Conservation (phyloP, 92 coral and sea anemone genomes). For the Paragorgia papillata region DNA sequence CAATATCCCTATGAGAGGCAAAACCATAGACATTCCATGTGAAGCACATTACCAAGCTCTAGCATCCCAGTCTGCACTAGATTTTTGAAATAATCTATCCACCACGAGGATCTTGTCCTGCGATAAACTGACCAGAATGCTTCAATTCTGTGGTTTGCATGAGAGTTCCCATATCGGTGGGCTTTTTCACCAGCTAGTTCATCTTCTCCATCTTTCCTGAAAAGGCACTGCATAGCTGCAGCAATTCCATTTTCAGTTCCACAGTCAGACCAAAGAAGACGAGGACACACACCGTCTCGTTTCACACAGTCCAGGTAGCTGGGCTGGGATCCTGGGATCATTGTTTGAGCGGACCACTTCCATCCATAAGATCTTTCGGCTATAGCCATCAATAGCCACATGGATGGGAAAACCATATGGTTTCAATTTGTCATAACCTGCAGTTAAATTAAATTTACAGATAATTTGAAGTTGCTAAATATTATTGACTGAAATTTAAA, state of each 20-base stretch:
- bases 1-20: constrained; percentile 28
- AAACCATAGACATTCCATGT: constrained; percentile 26
- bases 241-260: constrained; percentile 13
- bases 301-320: neutral
- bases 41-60: constrained; percentile 11
- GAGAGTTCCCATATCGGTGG: constrained; percentile 10
- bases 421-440: neutral
- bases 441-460: too few species aligned
- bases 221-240: constrained; percentile 22
- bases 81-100: constrained; percentile 22
- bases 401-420: constrained; percentile 13
- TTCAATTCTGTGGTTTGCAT: constrained; percentile 18
- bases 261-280: constrained; percentile 17
- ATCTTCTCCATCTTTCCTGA: constrained; percentile 12
- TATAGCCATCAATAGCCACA: too few species aligned
- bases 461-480: too few species aligned
- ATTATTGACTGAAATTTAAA: too few species aligned
- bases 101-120: neutral
- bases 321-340: constrained; percentile 16
- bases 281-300: constrained; percentile 6
- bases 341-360: constrained; percentile 21
- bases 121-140: constrained; percentile 20
- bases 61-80: constrained; percentile 3
- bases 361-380: neutral
- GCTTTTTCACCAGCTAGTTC: constrained; percentile 2